Percentiles rank a stretch among this genome's conserved stretches.
These are phyloP conservation scores for Abramis brama DNA, from an alignment of 2,113 vertebrate genomes.

Conservation along the genomic window DNA sequence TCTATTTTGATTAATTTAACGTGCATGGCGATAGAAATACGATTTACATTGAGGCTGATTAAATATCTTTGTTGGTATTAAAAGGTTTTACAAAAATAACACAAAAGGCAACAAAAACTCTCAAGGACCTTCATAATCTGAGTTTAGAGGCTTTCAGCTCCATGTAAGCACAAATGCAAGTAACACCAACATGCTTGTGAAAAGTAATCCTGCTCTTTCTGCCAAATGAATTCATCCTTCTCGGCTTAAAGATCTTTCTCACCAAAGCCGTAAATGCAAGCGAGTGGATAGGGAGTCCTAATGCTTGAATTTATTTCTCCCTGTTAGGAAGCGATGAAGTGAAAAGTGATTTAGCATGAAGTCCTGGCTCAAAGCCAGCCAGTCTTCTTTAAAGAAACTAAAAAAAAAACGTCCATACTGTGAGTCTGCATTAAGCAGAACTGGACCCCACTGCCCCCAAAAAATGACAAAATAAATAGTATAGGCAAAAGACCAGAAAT, in stretches of 20 bases:
- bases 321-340: constrained; percentile 66
- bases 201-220: constrained; percentile 64
- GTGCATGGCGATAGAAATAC: not conserved
- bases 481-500: constrained; percentile 48
- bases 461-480: constrained; percentile 48
- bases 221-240: constrained; percentile 52
- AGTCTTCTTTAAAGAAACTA: constrained; percentile 54
- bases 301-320: constrained; percentile 63
- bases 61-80: not conserved
- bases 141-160: constrained; percentile 36
- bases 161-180: constrained; percentile 53
- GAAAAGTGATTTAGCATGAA: constrained; percentile 64
- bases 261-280: constrained; percentile 44
- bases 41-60: not conserved
- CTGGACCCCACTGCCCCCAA: constrained; percentile 40
- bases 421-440: constrained; percentile 58
- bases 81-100: constrained; percentile 3
- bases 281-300: constrained; percentile 47
- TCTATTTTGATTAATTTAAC: not conserved
- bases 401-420: constrained; percentile 31
- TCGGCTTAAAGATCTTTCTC: constrained; percentile 57
- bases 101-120: not conserved
- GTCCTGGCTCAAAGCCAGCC: constrained; percentile 54
- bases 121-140: constrained; percentile 10
- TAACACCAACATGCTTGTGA: constrained; percentile 66